phyloP scores from a whole-genome alignment of 2,888 invertebrate species.

The Limnephilus auricula region DNA sequence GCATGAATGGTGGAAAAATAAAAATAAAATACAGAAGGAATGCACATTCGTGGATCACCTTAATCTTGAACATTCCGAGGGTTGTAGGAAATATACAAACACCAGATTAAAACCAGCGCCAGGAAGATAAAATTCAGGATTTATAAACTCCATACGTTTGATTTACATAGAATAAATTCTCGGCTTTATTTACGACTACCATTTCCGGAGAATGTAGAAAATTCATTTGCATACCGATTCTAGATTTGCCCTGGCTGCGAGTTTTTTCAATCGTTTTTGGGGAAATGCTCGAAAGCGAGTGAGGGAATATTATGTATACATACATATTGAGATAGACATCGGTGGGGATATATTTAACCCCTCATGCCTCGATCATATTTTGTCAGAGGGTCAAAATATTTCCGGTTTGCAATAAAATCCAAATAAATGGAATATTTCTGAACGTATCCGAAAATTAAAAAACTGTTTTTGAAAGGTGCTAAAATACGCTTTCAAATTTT shows the following conservation, averaged over 20 bases:
- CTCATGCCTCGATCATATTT: too few species aligned
- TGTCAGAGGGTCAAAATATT: too few species aligned
- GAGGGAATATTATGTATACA: not conserved
- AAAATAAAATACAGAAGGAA: not conserved
- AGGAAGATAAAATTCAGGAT: not conserved
- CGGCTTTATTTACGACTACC: constrained; percentile 9
- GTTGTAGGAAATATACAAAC: not conserved
- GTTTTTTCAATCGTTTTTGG: constrained; percentile 13
- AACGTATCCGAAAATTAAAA: too few species aligned
- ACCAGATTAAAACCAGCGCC: not conserved
- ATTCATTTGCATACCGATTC: constrained; percentile 38
- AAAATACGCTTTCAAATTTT: too few species aligned
- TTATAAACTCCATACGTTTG: not conserved
- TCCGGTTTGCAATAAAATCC: too few species aligned
- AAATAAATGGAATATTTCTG: too few species aligned
- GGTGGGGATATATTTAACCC: not conserved
- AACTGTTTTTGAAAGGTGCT: too few species aligned
- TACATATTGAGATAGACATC: not conserved
- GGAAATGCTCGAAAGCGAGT: not conserved
- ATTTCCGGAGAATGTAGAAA: constrained; percentile 25
- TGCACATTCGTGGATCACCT: constrained; percentile 5
- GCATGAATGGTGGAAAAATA: not conserved
- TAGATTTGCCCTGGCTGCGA: not conserved
- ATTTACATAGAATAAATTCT: constrained; percentile 15
- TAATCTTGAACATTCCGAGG: not conserved